Evolutionary conservation across 1,140 invertebrate species (phyloP).

Genomic region (Pogonomyrmex californicus): DNA sequence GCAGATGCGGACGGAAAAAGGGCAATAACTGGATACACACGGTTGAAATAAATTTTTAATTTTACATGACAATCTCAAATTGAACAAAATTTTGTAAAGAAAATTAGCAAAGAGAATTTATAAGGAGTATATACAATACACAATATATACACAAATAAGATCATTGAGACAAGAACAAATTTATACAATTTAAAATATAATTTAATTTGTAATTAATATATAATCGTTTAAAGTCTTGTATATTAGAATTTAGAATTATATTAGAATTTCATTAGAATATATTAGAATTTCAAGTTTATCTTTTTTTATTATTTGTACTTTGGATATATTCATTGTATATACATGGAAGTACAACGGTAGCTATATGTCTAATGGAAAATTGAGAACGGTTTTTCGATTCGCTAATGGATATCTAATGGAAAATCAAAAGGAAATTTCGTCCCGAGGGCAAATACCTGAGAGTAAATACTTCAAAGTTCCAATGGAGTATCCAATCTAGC

Average conservation of each 20-base stretch:
- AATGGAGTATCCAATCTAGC: background rate
- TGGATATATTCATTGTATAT: background rate
- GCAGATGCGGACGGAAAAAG: background rate
- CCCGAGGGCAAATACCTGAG: too few relatives aligned
- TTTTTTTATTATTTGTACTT: background rate
- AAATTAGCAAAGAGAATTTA: background rate
- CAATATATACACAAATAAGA: background rate
- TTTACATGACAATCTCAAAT: background rate
- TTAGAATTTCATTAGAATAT: background rate
- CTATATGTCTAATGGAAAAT: slow-evolving; percentile 19
- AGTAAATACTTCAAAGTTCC: slow-evolving; percentile 21
- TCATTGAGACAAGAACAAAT: background rate
- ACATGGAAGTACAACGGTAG: background rate
- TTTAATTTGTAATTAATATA: background rate
- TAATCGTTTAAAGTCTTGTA: background rate
- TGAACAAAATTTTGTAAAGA: background rate
- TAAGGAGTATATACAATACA: background rate
- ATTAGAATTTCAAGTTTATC: slow-evolving; percentile 9
- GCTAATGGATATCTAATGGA: slow-evolving; percentile 33
- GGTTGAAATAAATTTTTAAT: background rate
- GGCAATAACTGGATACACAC: background rate
- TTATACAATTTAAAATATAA: background rate
- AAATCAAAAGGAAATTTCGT: slow-evolving; percentile 38
- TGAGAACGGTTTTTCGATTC: background rate
- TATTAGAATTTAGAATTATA: background rate